phyloP scores from a whole-genome alignment of 2,888 invertebrate genomes.

The Heliconius charithonia region DNA sequence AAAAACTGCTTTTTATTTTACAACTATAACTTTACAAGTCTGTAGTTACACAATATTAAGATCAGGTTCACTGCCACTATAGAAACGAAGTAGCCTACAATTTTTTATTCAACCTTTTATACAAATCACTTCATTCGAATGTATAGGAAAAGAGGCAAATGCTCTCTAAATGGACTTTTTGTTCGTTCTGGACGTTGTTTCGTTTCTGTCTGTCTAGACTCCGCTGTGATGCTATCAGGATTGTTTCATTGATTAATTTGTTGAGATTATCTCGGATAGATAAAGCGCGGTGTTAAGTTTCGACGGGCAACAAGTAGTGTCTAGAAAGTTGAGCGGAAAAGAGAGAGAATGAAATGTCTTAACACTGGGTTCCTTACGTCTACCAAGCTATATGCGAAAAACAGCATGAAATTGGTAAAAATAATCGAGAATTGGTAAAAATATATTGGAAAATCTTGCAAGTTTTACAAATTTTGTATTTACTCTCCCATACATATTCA shows the following conservation, averaged over 20 bases:
- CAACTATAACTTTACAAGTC: neutral
- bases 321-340: neutral
- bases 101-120: slow-evolving; percentile 19
- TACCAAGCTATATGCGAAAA: neutral
- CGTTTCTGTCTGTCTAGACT: slow-evolving; percentile 2
- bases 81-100: slow-evolving; percentile 9
- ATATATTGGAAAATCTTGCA: neutral
- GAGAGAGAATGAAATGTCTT: neutral
- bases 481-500: neutral
- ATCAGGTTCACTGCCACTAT: slow-evolving; percentile 24
- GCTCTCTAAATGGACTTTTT: slow-evolving; percentile 1
- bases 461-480: neutral
- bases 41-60: slow-evolving; percentile 16
- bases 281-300: neutral
- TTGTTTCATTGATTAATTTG: neutral
- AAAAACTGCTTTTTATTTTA: slow-evolving; percentile 4
- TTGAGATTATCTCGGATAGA: neutral
- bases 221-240: neutral
- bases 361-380: neutral
- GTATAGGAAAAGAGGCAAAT: slow-evolving; percentile 9
- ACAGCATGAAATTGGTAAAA: neutral
- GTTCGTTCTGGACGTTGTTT: neutral
- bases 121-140: slow-evolving; percentile 2
- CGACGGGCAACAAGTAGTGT: neutral
- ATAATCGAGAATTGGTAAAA: neutral